A percentile compares a stretch with the other conserved stretches of the same genome.
These are phyloP conservation scores for Andrena dorsata DNA, from an alignment of 2,888 invertebrate species.

Conservation along the genomic window DNA sequence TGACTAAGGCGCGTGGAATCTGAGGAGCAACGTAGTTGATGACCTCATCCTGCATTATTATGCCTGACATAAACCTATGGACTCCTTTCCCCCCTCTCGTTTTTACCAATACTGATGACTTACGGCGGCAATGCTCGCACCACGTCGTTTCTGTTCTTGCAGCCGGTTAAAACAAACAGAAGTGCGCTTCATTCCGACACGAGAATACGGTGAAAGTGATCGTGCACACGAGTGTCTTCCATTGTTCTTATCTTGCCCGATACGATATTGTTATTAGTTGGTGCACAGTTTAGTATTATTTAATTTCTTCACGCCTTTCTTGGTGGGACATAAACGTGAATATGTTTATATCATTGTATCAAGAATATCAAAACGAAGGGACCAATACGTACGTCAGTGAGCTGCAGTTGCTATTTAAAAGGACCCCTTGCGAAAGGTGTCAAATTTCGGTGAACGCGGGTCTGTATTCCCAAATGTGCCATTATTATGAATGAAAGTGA, in stretches of 20 bases:
- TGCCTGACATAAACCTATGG: constrained; percentile 80
- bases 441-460: constrained; percentile 72
- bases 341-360: constrained; percentile 82
- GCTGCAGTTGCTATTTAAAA: constrained; percentile 77
- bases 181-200: constrained; percentile 47
- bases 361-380: constrained; percentile 78
- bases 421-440: constrained; percentile 65
- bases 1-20: constrained; percentile 83
- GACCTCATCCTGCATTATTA: constrained; percentile 84
- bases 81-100: constrained; percentile 59
- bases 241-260: constrained; percentile 2
- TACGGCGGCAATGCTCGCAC: constrained; percentile 55
- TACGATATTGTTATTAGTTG: background rate
- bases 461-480: constrained; percentile 61
- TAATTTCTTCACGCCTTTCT: background rate
- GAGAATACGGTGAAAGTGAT: constrained; percentile 69
- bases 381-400: constrained; percentile 78
- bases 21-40: constrained; percentile 82
- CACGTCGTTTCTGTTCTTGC: constrained; percentile 75
- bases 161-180: constrained; percentile 78
- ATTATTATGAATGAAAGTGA: constrained; percentile 4
- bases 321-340: constrained; percentile 15
- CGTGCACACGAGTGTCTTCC: constrained; percentile 27
- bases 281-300: background rate
- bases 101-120: constrained; percentile 53